Evolutionary conservation across 2,113 vertebrate genomes (phyloP).

Genomic region (Bathybates hornii): DNA sequence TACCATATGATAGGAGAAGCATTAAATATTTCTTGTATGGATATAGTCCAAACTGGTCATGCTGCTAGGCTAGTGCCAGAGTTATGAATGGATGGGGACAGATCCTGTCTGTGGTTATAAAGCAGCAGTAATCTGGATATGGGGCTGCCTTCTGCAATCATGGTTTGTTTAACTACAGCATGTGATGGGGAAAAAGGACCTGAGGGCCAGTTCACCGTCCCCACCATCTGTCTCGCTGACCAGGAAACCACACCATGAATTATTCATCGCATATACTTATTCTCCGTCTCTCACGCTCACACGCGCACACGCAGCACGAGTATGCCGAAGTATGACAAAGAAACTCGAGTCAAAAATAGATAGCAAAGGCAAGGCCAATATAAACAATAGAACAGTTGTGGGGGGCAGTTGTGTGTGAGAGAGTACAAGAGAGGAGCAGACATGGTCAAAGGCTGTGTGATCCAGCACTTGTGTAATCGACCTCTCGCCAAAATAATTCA

Average conservation of each 20-base stretch:
- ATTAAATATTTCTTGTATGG: background rate
- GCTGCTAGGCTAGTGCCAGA: background rate
- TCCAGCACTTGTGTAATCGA: conserved; percentile 40
- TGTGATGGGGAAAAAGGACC: conserved; percentile 28
- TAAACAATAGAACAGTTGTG: background rate
- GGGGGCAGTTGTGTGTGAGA: background rate
- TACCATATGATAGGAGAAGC: background rate
- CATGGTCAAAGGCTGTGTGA: conserved; percentile 16
- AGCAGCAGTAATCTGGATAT: conserved; percentile 18
- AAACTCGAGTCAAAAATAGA: conserved; percentile 1
- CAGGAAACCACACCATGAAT: conserved; percentile 65
- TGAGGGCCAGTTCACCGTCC: conserved; percentile 30
- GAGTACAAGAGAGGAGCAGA: background rate
- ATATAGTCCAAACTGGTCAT: background rate
- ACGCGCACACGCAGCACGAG: background rate
- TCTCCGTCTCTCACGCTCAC: background rate
- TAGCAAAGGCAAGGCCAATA: background rate
- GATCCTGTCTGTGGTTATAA: conserved; percentile 4
- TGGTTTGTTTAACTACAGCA: conserved; percentile 51
- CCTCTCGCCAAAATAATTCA: conserved; percentile 50
- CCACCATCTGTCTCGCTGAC: conserved; percentile 52
- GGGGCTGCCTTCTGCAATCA: background rate
- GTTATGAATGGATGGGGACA: conserved; percentile 24
- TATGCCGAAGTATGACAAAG: background rate
- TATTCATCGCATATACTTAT: conserved; percentile 45